A percentile compares a stretch with the other conserved stretches of the same genome.
phyloP scores from a whole-genome alignment of 2,113 vertebrate species.

The Vulpes ferrilata region DNA sequence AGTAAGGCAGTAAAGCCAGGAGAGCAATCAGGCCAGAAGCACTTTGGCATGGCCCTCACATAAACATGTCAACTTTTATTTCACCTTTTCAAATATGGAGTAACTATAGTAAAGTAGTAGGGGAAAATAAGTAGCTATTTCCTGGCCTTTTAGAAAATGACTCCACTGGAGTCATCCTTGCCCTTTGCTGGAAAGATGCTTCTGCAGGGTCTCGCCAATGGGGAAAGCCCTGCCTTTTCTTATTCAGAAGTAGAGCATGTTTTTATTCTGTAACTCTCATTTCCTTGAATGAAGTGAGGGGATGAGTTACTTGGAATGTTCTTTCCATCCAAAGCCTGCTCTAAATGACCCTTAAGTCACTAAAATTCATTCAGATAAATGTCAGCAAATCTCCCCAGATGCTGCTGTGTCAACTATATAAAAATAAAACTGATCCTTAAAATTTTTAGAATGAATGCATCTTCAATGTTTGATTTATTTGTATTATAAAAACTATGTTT shows the following conservation, averaged over 20 bases:
- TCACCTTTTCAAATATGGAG: not conserved
- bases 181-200: not conserved
- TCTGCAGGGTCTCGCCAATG: not conserved
- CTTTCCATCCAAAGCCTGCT: not conserved
- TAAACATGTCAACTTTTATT: not conserved
- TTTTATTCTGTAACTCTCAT: not conserved
- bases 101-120: not conserved
- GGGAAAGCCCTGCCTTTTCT: not conserved
- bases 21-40: not conserved
- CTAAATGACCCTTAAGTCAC: not conserved
- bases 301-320: not conserved
- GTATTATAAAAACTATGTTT: not conserved
- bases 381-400: not conserved
- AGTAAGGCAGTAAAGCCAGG: not conserved
- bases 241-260: not conserved
- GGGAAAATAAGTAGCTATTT: not conserved
- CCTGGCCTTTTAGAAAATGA: constrained; percentile 18
- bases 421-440: not conserved
- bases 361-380: not conserved
- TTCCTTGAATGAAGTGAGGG: not conserved
- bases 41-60: not conserved
- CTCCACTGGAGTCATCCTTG: not conserved
- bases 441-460: not conserved
- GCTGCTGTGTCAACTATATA: not conserved
- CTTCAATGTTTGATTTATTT: not conserved